Evolutionary conservation across 2,888 invertebrate genomes (phyloP), one percentile per base, ranked within the genome.

Genomic region (Phymatocera aterrima): DNA sequence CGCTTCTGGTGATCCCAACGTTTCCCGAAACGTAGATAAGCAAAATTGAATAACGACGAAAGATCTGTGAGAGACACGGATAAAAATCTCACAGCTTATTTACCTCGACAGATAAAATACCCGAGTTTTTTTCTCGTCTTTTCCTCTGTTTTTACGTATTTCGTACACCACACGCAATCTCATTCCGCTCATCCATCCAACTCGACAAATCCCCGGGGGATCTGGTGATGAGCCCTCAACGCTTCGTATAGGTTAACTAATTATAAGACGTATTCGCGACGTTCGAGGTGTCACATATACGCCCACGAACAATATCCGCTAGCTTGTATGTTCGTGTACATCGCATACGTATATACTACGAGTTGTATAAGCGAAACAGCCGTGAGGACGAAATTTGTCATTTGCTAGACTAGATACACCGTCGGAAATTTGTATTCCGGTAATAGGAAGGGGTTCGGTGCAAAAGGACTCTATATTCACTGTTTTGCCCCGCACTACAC

Each of bases 381-480:
- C 24, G n/a, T n/a, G n/a, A 57, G 57, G 57, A 21, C 28, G 57
- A 28, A 57, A 57, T 57, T 64, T 64, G 61, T 24, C 37, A 64
- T 64, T 24, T n/a, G 61, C 18, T 64, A 24, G 34, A n/a, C n/a
- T n/a, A n/a, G 51, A 4, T 51, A 64, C 18, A 64, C 37, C 18
- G 37, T 18, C 61, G 24, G 34, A 18, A 64, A 64, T 64, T 34
- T 37, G 61, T 37, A 21, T 64, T 64, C 61, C 2, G n/a, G 31
- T 37, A 31, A 64, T 37, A 60, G 15, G 1, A n/a, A 37, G 61
- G 6, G 61, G 6, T 64, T 64, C 61, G 18, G 61, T 37, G 34
- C n/a, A n/a, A 37, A 64, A 64, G 37, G 31, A 64, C 8, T 18
- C 34, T 64, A 37, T 37, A 64, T 37, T n/a, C 34, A 37, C 61